Conservation (phyloP, 2,888 invertebrate species). For the Diplazon laetatorius region DNA sequence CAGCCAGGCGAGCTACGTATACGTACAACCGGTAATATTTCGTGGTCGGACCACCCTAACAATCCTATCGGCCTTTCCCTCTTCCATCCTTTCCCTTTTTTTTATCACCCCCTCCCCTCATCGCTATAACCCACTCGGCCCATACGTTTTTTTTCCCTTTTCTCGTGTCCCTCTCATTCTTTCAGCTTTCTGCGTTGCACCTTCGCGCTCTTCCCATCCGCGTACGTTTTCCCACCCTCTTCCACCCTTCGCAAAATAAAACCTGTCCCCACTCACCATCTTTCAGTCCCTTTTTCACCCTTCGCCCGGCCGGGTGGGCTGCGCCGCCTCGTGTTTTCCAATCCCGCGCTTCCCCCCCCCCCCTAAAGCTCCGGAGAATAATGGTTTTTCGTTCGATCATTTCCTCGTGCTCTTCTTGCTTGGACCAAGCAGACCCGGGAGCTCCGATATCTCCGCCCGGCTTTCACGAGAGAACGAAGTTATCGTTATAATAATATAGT, state of each 20-base stretch:
- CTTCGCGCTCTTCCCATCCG: slow-evolving; percentile 39
- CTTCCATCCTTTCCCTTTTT: slow-evolving; percentile 29
- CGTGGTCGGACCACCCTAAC: slow-evolving; percentile 73
- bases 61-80: slow-evolving; percentile 71
- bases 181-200: slow-evolving; percentile 7
- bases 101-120: slow-evolving; percentile 18
- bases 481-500: not conserved
- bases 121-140: slow-evolving; percentile 12
- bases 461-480: slow-evolving; percentile 32
- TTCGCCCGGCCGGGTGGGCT: slow-evolving; percentile 5
- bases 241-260: slow-evolving; percentile 35
- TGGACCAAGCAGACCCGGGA: not conserved
- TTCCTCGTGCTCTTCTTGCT: slow-evolving; percentile 27
- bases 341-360: not conserved
- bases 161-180: slow-evolving; percentile 61
- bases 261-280: slow-evolving; percentile 33
- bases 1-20: slow-evolving; percentile 59
- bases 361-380: slow-evolving; percentile 70
- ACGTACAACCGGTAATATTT: slow-evolving; percentile 77
- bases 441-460: not conserved
- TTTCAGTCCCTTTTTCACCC: slow-evolving; percentile 15
- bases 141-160: slow-evolving; percentile 15
- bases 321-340: not conserved
- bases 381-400: slow-evolving; percentile 77
- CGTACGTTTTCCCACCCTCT: slow-evolving; percentile 31